A percentile compares a stretch with the other conserved stretches of the same genome.
Evolutionary conservation across 2,113 vertebrate genomes (phyloP).

Genomic region (Acanthochromis polyacanthus): DNA sequence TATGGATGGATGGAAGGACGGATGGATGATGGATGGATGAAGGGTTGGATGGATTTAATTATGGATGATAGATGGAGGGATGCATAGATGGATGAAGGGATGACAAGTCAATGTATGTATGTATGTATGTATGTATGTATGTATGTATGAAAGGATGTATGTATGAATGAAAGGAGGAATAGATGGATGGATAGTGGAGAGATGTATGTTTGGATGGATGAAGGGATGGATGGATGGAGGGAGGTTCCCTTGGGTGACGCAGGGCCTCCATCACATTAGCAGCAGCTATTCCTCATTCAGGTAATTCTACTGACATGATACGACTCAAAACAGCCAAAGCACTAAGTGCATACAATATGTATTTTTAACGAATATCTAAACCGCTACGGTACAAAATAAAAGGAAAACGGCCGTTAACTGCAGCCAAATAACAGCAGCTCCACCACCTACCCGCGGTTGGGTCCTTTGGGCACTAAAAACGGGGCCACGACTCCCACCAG

Average conservation of each 20-base stretch:
- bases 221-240: background rate
- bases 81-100: too few species aligned
- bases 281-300: background rate
- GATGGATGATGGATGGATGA: too few species aligned
- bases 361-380: background rate
- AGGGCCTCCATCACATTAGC: conserved; percentile 53
- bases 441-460: conserved; percentile 92
- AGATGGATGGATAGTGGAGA: too few species aligned
- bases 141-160: too few species aligned
- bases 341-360: background rate
- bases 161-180: too few species aligned
- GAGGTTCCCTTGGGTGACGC: conserved; percentile 32
- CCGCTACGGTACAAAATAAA: fast-evolving
- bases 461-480: conserved; percentile 98
- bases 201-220: background rate
- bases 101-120: too few species aligned
- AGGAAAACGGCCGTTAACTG: background rate
- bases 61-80: too few species aligned
- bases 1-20: too few species aligned
- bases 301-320: background rate
- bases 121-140: too few species aligned
- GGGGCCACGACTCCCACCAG: conserved; percentile 94
- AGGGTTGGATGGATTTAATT: too few species aligned
- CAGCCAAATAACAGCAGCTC: background rate
- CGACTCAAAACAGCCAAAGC: background rate